These are phyloP conservation scores for Sylvilagus floridanus DNA, from an alignment of 2,797 vertebrate genomes.

Conservation along the genomic window DNA sequence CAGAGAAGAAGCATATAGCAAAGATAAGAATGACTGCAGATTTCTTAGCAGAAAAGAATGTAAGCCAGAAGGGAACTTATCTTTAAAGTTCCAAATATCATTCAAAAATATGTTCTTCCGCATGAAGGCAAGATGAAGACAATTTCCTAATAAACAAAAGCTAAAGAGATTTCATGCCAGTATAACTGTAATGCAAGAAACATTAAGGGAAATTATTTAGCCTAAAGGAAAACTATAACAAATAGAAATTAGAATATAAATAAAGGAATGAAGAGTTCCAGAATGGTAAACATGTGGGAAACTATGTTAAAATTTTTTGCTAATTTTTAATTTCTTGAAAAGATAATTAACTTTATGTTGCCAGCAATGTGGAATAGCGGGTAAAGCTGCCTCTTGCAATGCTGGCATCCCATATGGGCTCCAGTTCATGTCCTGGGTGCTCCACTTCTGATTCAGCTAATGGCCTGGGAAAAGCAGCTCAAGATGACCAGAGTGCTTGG, in stretches of 20 bases:
- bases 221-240: background rate
- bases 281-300: background rate
- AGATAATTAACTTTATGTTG: background rate
- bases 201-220: background rate
- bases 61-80: background rate
- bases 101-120: background rate
- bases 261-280: background rate
- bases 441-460: too few species aligned
- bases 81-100: background rate
- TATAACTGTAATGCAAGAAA: background rate
- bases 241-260: conserved; percentile 21
- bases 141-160: background rate
- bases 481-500: too few species aligned
- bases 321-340: background rate
- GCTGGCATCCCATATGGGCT: too few species aligned
- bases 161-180: background rate
- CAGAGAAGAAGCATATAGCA: background rate
- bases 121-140: conserved; percentile 18
- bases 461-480: too few species aligned
- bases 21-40: background rate
- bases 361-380: too few species aligned
- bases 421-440: too few species aligned
- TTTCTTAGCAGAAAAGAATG: conserved; percentile 13
- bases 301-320: background rate
- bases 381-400: too few species aligned